phyloP scores from a whole-genome alignment of 2,113 vertebrate species.

The Pachypanchax playfairii region DNA sequence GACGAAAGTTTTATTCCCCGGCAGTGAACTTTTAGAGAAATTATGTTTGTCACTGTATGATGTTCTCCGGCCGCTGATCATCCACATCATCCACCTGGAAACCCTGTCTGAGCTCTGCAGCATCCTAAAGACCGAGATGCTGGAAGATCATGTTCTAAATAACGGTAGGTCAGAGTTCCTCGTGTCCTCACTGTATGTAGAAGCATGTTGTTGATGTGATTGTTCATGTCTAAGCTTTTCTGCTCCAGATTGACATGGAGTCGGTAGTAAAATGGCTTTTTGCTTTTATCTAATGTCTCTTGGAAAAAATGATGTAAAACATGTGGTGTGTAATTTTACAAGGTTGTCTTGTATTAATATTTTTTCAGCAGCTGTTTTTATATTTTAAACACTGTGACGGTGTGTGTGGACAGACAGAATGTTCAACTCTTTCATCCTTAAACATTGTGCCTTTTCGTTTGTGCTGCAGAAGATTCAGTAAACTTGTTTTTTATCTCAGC shows the following conservation, averaged over 20 bases:
- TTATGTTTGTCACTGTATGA: slow-evolving; percentile 95
- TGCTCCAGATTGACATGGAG: too few species aligned
- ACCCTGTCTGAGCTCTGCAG: slow-evolving; percentile 96
- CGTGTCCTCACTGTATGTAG: slow-evolving; percentile 5
- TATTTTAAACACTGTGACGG: background rate
- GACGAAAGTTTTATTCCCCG: slow-evolving; percentile 28
- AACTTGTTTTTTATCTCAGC: background rate
- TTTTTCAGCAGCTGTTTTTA: background rate
- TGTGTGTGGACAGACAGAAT: background rate
- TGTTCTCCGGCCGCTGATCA: slow-evolving; percentile 94
- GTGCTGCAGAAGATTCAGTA: background rate
- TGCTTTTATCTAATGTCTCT: background rate
- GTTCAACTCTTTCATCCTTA: background rate
- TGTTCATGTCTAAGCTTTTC: too few species aligned
- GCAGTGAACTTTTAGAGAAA: slow-evolving; percentile 92
- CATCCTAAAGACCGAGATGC: slow-evolving; percentile 98
- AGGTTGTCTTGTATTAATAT: background rate
- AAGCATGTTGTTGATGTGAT: too few species aligned
- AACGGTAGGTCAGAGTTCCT: slow-evolving; percentile 82
- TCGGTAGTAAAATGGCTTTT: too few species aligned
- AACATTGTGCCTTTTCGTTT: background rate
- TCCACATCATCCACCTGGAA: slow-evolving; percentile 96
- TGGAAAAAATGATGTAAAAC: background rate
- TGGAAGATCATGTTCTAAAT: slow-evolving; percentile 96
- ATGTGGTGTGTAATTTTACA: background rate